Base-by-base conservation (phyloP, 2,888 invertebrate species). In the Tinea semifulvella region DNA sequence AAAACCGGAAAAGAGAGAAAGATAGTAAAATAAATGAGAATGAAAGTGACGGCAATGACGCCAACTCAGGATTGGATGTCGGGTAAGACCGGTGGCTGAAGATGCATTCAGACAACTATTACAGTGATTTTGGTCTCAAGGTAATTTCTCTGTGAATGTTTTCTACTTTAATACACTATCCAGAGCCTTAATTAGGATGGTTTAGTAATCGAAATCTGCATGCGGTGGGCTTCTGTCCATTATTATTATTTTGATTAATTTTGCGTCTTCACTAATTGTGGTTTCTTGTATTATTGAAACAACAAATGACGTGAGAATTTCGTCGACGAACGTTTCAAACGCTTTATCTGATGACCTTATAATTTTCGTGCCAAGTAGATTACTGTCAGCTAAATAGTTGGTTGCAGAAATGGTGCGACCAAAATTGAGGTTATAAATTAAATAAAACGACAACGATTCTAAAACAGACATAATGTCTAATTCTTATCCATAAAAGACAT, bases 191-290 rank as follows among this genome's bases (percentile, higher is more conserved):
- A 76, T 77, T 77, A 75, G 68, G 64, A 64, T 65, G 61, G 63
- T 61, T 66, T 65, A 61, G 68, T 71, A 73, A 75, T 75, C 74
- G 73, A 74, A 74, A 65, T 63, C 22, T 40, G 60, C 61, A 58
- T 58, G 68, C 67, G 68, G 72, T 63, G 68, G 66, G 40, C 22
- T 40, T 40, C 11, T 13, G 20, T 66, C 16, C 36, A 10, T 57
- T 53, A 59, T 76, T 75, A 76, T 76, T 75, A 75, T 70, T 68
- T 68, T 73, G 72, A 74, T 77, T 74, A 65, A 47, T 35, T 38
- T 38, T 40, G 44, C 18, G 39, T n/a, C 25, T 13, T 36, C 17
- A 40, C 43, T 47, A 47, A 47, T 47, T 47, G 42, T 36, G n/a
- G 36, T 36, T 36, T 36, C 18, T 25, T 42, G 3, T 13, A 25